phyloP scores from a whole-genome alignment of 1,140 invertebrate genomes.

The Solenopsis fugax region DNA sequence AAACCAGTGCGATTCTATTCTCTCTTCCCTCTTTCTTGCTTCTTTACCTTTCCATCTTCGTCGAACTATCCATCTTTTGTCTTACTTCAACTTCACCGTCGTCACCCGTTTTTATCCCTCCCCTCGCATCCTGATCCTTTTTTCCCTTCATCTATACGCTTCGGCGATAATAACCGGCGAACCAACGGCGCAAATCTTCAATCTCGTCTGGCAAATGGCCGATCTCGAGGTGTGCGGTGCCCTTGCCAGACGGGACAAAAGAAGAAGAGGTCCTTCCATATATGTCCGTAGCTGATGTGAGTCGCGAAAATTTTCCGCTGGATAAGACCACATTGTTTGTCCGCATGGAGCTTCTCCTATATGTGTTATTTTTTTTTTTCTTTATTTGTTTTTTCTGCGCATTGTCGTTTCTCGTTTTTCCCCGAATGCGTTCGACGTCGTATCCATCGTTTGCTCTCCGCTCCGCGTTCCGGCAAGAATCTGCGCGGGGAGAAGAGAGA shows the following conservation, averaged over 20 bases:
- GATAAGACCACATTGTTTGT: slow-evolving; percentile 63
- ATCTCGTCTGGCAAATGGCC: slow-evolving; percentile 79
- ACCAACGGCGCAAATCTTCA: slow-evolving; percentile 72
- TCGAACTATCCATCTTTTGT: slow-evolving; percentile 21
- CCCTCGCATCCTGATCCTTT: slow-evolving; percentile 29
- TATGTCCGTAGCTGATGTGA: slow-evolving; percentile 39
- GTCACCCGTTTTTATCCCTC: slow-evolving; percentile 15
- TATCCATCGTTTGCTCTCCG: neutral
- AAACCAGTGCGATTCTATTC: slow-evolving; percentile 54
- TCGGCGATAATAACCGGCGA: slow-evolving; percentile 75
- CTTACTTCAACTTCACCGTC: slow-evolving; percentile 29
- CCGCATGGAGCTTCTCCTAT: slow-evolving; percentile 6
- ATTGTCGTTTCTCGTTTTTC: slow-evolving; percentile 13
- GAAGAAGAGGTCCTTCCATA: slow-evolving; percentile 53
- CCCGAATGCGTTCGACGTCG: slow-evolving; percentile 28
- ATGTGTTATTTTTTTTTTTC: neutral
- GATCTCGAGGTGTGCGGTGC: slow-evolving; percentile 66
- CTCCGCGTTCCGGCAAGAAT: neutral
- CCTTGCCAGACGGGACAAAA: slow-evolving; percentile 66
- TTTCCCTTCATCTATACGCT: slow-evolving; percentile 66
- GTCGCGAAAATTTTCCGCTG: slow-evolving; percentile 48
- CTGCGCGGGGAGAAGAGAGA: slow-evolving; percentile 36
- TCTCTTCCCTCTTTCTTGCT: slow-evolving; percentile 2
- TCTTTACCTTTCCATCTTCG: neutral
- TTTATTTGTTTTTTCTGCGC: slow-evolving; percentile 16